These are phyloP conservation scores for Climacteris rufus DNA, from an alignment of 2,113 vertebrate genomes.

Conservation along the genomic window DNA sequence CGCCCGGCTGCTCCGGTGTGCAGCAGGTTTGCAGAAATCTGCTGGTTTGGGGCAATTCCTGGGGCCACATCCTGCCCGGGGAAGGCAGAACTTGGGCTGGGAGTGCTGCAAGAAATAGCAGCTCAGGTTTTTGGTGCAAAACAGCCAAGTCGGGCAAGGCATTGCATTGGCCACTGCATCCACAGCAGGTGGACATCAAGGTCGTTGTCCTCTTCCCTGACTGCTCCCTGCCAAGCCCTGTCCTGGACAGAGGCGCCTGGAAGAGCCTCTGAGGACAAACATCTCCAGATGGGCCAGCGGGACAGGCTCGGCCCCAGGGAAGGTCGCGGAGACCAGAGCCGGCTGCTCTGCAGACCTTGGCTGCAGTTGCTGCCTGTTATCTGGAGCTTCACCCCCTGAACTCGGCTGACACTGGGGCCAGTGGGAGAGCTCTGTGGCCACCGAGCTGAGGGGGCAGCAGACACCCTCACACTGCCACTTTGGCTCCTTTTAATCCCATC, in stretches of 20 bases:
- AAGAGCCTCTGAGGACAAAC: conserved; percentile 29
- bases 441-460: neutral
- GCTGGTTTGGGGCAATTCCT: neutral
- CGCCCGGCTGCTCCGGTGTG: neutral
- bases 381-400: neutral
- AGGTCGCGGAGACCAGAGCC: neutral
- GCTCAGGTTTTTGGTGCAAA: neutral
- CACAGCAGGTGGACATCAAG: neutral
- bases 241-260: neutral
- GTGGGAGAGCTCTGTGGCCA: rapidly evolving
- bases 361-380: neutral
- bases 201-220: neutral
- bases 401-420: neutral
- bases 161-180: rapidly evolving
- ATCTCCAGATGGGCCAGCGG: conserved; percentile 21
- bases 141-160: neutral
- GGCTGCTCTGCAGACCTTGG: conserved; percentile 27
- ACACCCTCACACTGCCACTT: neutral
- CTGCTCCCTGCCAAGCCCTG: neutral
- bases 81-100: neutral
- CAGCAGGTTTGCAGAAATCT: neutral
- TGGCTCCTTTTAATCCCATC: neutral
- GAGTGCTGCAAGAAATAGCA: neutral
- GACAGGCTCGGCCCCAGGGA: neutral
- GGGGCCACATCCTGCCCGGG: neutral